phyloP scores from a whole-genome alignment of 2,888 invertebrate species.

The Stratiomys singularior region DNA sequence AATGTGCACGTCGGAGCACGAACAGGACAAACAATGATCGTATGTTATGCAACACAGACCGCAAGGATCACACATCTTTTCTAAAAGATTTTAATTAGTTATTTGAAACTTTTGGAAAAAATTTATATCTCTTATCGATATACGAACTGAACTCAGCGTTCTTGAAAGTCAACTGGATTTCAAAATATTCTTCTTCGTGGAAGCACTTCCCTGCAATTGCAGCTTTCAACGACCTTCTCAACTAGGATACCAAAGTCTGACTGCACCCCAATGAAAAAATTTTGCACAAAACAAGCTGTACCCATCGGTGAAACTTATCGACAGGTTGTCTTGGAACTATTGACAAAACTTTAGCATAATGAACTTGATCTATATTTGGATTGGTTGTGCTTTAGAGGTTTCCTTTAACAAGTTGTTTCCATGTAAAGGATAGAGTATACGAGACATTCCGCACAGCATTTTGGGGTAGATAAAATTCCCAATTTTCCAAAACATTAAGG shows the following conservation, averaged over 20 bases:
- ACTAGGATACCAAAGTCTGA: conserved; percentile 2
- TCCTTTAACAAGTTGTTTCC: not conserved
- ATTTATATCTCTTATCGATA: not conserved
- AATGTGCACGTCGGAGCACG: conserved; percentile 34
- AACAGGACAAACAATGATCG: conserved; percentile 34
- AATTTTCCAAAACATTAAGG: too few species aligned
- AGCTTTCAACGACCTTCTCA: conserved; percentile 16
- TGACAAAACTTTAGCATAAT: conserved; percentile 23
- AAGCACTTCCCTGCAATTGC: not conserved
- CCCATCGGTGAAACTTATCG: not conserved
- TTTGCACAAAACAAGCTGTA: conserved; percentile 12
- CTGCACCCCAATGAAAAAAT: conserved; percentile 11
- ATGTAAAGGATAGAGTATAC: not conserved
- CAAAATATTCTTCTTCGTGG: not conserved
- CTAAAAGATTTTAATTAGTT: not conserved
- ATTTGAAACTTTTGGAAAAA: not conserved
- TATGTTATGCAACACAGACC: conserved; percentile 31
- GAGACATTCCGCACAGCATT: not conserved
- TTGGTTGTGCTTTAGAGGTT: not conserved
- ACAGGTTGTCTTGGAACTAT: conserved; percentile 35
- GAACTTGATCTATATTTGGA: conserved; percentile 42
- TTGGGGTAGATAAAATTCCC: too few species aligned
- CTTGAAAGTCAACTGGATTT: not conserved
- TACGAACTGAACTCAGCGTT: not conserved
- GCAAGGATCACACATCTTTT: conserved; percentile 33